Conservation (phyloP, 23 tunicate species). For the Ciona savignyi region DNA sequence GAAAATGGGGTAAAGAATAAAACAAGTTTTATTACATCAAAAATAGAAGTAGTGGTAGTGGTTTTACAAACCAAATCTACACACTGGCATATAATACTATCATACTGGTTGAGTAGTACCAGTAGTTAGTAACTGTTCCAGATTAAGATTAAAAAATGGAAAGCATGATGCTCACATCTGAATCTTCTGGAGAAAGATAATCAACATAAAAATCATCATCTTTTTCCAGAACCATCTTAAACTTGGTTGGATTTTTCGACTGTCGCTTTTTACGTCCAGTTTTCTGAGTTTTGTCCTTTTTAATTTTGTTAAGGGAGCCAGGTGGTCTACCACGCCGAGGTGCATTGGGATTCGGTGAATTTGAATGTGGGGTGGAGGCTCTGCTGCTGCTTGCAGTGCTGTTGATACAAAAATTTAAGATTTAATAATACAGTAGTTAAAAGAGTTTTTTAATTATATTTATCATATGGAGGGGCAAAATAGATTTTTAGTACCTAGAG, state of each 20-base stretch:
- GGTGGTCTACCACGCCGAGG: slow-evolving; percentile 16
- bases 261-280: slow-evolving; percentile 1
- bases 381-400: slow-evolving; percentile 54
- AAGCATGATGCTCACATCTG: slow-evolving; percentile 17
- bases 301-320: background rate
- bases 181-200: slow-evolving; percentile 78
- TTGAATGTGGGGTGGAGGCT: slow-evolving; percentile 73
- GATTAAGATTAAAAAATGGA: background rate
- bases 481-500: too few relatives aligned
- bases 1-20: background rate
- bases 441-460: too few relatives aligned
- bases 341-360: background rate
- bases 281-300: slow-evolving; percentile 13
- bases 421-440: background rate
- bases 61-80: too few relatives aligned
- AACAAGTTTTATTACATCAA: background rate
- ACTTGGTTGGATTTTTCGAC: slow-evolving; percentile 37
- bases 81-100: too few relatives aligned
- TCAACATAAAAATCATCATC: slow-evolving; percentile 91
- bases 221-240: slow-evolving; percentile 90
- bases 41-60: too few relatives aligned
- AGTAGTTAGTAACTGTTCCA: too few relatives aligned
- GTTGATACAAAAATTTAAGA: background rate
- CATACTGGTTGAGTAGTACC: too few relatives aligned
- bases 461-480: too few relatives aligned